These are phyloP conservation scores for Mellilla xanthometata DNA, from an alignment of 2,888 invertebrate species.

Conservation along the genomic window DNA sequence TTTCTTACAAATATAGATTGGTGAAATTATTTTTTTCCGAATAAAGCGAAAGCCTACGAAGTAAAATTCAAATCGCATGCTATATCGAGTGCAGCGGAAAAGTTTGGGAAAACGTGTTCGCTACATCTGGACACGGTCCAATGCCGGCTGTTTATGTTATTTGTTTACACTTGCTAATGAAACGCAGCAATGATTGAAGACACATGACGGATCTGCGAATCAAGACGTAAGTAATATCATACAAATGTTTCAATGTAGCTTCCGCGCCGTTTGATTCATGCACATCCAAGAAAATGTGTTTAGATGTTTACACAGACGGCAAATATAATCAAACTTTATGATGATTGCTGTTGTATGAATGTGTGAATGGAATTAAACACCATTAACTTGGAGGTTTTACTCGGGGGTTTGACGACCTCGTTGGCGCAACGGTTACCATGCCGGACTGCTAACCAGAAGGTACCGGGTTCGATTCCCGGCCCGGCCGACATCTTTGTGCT, in stretches of 20 bases:
- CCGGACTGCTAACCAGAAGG: no score
- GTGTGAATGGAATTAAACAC: no score
- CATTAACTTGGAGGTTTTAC: no score
- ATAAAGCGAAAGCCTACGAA: background rate
- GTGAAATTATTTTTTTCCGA: no score
- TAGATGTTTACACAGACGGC: slow-evolving; percentile 5
- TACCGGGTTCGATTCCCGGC: no score
- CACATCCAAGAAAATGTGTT: slow-evolving; percentile 7
- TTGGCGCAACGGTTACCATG: no score
- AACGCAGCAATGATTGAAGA: slow-evolving; percentile 30
- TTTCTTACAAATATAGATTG: no score
- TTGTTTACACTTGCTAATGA: slow-evolving; percentile 36
- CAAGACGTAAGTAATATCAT: slow-evolving; percentile 16
- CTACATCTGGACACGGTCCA: slow-evolving; percentile 40
- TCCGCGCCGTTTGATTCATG: slow-evolving; percentile 27
- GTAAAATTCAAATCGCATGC: slow-evolving; percentile 2
- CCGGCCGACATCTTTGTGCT: no score
- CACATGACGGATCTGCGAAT: slow-evolving; percentile 30
- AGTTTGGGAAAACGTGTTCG: slow-evolving; percentile 16
- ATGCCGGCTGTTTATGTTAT: slow-evolving; percentile 33
- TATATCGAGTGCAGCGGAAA: slow-evolving; percentile 14
- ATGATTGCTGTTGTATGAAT: no score
- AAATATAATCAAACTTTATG: no score
- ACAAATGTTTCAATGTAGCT: slow-evolving; percentile 17
- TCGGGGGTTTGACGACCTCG: no score